Conservation (phyloP, 1,140 invertebrate species). For the Drosophila littoralis region DNA sequence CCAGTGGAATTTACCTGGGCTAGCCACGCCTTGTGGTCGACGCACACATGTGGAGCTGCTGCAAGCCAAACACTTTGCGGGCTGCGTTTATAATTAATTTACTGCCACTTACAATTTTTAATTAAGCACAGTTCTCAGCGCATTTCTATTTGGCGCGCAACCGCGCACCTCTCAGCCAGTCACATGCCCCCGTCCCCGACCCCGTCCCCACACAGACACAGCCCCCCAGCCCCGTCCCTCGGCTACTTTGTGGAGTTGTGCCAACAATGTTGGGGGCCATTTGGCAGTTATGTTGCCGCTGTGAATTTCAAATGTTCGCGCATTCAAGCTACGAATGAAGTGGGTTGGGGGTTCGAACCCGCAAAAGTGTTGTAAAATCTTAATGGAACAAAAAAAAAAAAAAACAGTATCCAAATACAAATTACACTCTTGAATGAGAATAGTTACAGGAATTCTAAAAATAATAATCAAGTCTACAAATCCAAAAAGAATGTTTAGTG, state of each 20-base stretch:
- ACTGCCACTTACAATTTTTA: constrained; percentile 82
- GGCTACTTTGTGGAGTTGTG: not conserved
- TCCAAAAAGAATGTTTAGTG: too few relatives aligned
- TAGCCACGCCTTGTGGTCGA: constrained; percentile 16
- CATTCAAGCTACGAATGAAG: not conserved
- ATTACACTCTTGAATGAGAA: too few relatives aligned
- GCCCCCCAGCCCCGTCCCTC: not conserved
- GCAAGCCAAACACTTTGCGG: constrained; percentile 77
- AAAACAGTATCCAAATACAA: too few relatives aligned
- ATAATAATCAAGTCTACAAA: too few relatives aligned
- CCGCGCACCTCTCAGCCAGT: not conserved
- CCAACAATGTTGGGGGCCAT: constrained; percentile 22
- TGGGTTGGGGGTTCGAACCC: not conserved
- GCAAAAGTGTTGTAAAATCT: too few relatives aligned
- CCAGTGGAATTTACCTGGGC: not conserved
- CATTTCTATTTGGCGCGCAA: constrained; percentile 29
- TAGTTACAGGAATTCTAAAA: too few relatives aligned
- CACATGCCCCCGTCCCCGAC: not conserved
- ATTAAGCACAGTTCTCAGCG: constrained; percentile 64
- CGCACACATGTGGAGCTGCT: constrained; percentile 60
- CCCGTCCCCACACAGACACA: not conserved
- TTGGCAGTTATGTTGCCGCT: not conserved
- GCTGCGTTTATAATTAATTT: constrained; percentile 78
- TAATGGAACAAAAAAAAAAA: too few relatives aligned
- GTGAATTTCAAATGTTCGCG: constrained; percentile 7